Percentiles rank a stretch among this genome's conserved stretches.
These are phyloP conservation scores for Sphaerodactylus townsendi DNA, from an alignment of 2,113 vertebrate genomes.

Conservation along the genomic window DNA sequence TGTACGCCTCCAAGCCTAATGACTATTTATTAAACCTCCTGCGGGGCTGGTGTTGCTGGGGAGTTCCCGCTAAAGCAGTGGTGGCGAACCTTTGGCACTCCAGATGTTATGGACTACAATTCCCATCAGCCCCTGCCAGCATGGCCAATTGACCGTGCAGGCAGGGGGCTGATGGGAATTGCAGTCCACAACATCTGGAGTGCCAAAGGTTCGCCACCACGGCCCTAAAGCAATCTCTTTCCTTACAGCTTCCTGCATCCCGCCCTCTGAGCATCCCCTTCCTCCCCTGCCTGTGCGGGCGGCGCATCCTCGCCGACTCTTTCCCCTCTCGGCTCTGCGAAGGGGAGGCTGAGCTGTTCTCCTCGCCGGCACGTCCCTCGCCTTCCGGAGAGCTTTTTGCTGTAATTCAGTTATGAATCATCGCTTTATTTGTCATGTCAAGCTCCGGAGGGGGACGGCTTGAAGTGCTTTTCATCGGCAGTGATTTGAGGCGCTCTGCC, in stretches of 20 bases:
- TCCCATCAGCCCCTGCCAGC: too few relatives aligned
- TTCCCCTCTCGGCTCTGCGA: background rate
- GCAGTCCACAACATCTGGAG: too few relatives aligned
- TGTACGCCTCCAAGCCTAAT: background rate
- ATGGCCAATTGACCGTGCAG: too few relatives aligned
- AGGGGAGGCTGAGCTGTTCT: background rate
- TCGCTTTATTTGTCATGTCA: slow-evolving; percentile 14
- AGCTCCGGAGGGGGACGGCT: slow-evolving; percentile 30
- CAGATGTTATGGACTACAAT: too few relatives aligned
- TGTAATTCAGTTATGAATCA: slow-evolving; percentile 16
- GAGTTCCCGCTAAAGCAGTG: too few relatives aligned
- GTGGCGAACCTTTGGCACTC: too few relatives aligned
- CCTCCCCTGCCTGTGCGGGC: rapidly evolving
- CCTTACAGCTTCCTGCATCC: background rate
- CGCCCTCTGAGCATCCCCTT: background rate
- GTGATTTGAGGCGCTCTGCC: slow-evolving; percentile 36
- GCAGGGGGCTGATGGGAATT: too few relatives aligned
- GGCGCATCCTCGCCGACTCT: background rate
- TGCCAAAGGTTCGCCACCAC: too few relatives aligned
- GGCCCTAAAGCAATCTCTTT: background rate
- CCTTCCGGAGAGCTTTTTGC: background rate
- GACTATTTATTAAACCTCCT: background rate
- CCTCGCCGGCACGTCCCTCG: background rate
- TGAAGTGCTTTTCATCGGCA: slow-evolving; percentile 42
- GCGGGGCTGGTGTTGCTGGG: background rate